Conservation (phyloP, 2,888 invertebrate genomes). For the Argyra leucocephala region DNA sequence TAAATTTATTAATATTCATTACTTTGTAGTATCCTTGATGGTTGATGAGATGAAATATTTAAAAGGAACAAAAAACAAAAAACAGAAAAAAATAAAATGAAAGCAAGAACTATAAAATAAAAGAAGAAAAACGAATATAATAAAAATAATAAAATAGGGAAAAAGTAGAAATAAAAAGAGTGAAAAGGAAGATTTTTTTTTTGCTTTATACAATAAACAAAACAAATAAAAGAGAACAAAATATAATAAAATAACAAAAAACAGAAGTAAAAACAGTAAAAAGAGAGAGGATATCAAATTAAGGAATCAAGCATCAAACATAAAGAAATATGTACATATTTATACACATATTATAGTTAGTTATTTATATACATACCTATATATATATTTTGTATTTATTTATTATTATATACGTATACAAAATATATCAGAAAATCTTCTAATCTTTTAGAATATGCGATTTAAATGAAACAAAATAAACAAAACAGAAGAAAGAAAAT, state of each 20-base stretch:
- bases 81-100: too few species aligned
- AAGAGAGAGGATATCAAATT: neutral
- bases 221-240: neutral
- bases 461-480: neutral
- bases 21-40: constrained; percentile 1
- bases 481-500: too few species aligned
- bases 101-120: too few species aligned
- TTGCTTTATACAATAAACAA: neutral
- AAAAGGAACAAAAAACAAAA: neutral
- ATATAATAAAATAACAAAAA: too few species aligned
- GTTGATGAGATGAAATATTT: constrained; percentile 4
- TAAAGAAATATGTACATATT: neutral
- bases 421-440: neutral
- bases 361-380: too few species aligned
- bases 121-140: neutral
- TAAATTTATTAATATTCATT: constrained; percentile 6
- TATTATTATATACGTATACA: too few species aligned
- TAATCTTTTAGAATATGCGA: neutral
- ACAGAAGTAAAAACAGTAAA: too few species aligned
- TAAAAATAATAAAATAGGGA: neutral
- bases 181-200: neutral
- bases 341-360: too few species aligned
- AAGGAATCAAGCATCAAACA: neutral
- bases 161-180: neutral
- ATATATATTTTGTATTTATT: too few species aligned